Evolutionary conservation across 2,113 vertebrate species (phyloP), one percentile per base, ranked within the genome.

Genomic region (Calypte anna): DNA sequence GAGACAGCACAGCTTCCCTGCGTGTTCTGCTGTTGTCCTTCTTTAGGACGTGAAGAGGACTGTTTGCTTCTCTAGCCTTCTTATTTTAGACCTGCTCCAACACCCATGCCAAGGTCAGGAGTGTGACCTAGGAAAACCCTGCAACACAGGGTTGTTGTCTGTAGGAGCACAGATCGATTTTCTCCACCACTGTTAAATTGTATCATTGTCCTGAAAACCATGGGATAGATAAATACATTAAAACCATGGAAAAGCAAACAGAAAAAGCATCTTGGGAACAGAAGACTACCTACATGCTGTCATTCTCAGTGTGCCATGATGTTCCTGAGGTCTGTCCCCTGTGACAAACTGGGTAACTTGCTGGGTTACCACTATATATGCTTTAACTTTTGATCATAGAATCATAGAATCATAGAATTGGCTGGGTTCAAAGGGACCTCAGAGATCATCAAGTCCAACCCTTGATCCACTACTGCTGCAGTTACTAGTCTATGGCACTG

Each of bases 201-300:
- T 22, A 58, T 38, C 9, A 31, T 4, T 58, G 8, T 27, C 36
- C 40, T 75, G 36, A 68, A 84, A 92, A 40, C 5, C 38, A 43
- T 33, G 14, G 21, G 21, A 10, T 87, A 82, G 77, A 73, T 53
- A 75, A 66, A 51, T 28, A 22, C 10, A 36, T 20, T 36, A 53
- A 69, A 23, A 10, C 27, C 66, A 8, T 18, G 4, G 33, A 36
- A 53, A 54, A 54, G 13, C 51, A 53, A 53, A 12, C 24, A 53
- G 27, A 44, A 63, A 57, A 44, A 30, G 11, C 13, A 80, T 22
- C 33, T 0, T 14, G 4, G 10, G 21, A 6, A 22, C 9, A 58
- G 57, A 40, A 61, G 14, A 44, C 0, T 0, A 58, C 25, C 23
- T 43, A 23, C 9, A 22, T 14, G 13, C 14, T 59, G 30, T 50